Base-by-base conservation (phyloP, 1,140 invertebrate species). In the Papilio xuthus region DNA sequence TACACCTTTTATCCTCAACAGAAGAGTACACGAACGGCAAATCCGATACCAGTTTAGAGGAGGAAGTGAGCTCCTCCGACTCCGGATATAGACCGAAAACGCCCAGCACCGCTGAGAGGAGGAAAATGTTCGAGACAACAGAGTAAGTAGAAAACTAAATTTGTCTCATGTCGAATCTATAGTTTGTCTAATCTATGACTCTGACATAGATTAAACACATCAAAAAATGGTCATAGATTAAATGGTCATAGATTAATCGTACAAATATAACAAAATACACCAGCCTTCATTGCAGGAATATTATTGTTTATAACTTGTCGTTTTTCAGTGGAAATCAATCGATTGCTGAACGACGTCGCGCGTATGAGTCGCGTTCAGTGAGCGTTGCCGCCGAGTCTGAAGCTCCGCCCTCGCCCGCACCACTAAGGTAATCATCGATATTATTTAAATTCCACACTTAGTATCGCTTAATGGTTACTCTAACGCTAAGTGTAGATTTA, bases 281-380 rank as follows among this genome's bases (percentile, higher is more conserved):
- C 2, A 37, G 50, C 18, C 9, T 20, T 18, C 6, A 9, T 53
- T 53, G 18, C 1, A 53, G 18, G 18, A 53, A n/a, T 20, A 37
- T 6, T 1, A 53, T 53, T 70, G 26, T 50, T 32, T 8, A 18
- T 50, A 20, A 7, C 63, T 60, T 63, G 15, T 78, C 63, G 32
- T 75, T n/a, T 69, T 80, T 70, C 72, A 87, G 95, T 53, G 94
- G 94, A 1, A 94, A 86, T 74, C 96, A 96, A 83, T 97, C 97
- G 10, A 97, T 98, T 82, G 97, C 97, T 1, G 97, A 97, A 79
- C 94, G 97, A 10, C 94, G 97, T 4, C 95, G 96, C 79, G 94
- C 97, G 83, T 97, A 97, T 87, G 97, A 97, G 84, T 95, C 93
- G 85, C 95, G 96, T 23, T 97, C 95, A 9, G 91, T 94, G 53